Evolutionary conservation across 2,113 vertebrate genomes (phyloP), one percentile per base, ranked within the genome.

Genomic region (Pantherophis guttatus): DNA sequence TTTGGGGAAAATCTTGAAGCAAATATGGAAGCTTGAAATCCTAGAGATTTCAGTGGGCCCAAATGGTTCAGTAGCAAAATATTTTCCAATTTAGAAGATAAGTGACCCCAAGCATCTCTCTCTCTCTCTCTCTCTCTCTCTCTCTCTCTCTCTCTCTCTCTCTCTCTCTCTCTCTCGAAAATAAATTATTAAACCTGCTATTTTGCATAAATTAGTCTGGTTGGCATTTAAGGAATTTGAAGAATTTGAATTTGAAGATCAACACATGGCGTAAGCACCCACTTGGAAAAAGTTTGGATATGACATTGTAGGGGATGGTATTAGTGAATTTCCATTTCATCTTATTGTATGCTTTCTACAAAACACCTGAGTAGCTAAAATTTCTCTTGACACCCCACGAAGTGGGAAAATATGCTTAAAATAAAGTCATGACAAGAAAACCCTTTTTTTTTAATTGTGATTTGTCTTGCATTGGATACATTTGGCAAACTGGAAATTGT

Each of bases 121-220:
- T 13, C 3, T 54, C 53, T 13, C 0, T 54, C 12, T 13, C 3
- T 54, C 3, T 3, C 3, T 13, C 53, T 0, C 3, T 54, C 53
- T 0, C 2, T 54, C 12, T 1, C 3, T 15, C 53, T 0, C 3
- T 54, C 53, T 3, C 12, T 54, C 12, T 3, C 12, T 15, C 53
- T 3, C 3, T 2, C 53, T 0, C 44, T 0, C 3, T 48, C 3
- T 48, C 44, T 48, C 44, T 48, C 3, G 44, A 48, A 48, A 48
- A 48, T 3, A 48, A 48, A 48, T 48, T 4, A 48, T 48, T 48
- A 48, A 48, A 48, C 44, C 44, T 48, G 0, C 29, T 29, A 65
- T 65, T 12, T 65, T 65, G 62, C 62, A 65, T 65, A 29, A 29
- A 65, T 65, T 65, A 26, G 26, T 29, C 9, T 29, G 26, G 10